Evolutionary conservation across 1,140 invertebrate genomes (phyloP).

Genomic region (Coenobita brevimanus): DNA sequence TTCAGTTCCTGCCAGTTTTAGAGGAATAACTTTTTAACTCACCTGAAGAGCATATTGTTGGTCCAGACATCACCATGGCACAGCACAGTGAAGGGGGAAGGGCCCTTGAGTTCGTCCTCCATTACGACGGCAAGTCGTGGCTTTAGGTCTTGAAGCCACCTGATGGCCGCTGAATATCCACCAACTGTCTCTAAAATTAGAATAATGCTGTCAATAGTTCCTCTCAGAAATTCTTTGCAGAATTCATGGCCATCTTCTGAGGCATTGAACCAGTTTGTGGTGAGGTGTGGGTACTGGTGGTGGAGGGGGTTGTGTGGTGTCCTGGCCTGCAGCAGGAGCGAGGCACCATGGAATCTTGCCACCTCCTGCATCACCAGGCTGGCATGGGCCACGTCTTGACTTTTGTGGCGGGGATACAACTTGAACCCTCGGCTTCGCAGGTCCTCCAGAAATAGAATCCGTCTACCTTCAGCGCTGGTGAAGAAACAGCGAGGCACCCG

Average conservation of each 20-base stretch:
- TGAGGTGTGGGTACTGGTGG: conserved; percentile 5
- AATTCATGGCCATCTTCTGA: background rate
- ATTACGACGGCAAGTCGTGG: background rate
- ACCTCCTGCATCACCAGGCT: conserved; percentile 41
- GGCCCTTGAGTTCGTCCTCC: background rate
- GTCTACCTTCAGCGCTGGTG: too few species aligned
- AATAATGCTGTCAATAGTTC: too few species aligned
- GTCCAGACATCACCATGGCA: conserved; percentile 41
- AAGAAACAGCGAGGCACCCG: too few species aligned
- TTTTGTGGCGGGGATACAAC: conserved; percentile 9
- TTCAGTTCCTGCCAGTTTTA: too few species aligned
- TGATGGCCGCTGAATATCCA: too few species aligned
- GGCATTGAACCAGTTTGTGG: background rate
- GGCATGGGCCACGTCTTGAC: conserved; percentile 28
- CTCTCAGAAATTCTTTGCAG: background rate
- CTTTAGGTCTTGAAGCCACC: background rate
- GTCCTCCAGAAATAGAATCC: too few species aligned
- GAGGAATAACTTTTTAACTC: too few species aligned
- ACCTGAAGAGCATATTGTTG: conserved; percentile 54
- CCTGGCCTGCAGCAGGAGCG: conserved; percentile 35
- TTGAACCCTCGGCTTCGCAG: background rate
- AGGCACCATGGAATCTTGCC: conserved; percentile 57
- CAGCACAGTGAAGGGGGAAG: background rate
- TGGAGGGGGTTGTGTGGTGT: background rate
- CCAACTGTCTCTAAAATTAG: too few species aligned